A percentile compares a stretch with the other conserved stretches of the same genome.
Evolutionary conservation across 2,888 invertebrate species (phyloP).

Genomic region (Sphecodes monilicornis): DNA sequence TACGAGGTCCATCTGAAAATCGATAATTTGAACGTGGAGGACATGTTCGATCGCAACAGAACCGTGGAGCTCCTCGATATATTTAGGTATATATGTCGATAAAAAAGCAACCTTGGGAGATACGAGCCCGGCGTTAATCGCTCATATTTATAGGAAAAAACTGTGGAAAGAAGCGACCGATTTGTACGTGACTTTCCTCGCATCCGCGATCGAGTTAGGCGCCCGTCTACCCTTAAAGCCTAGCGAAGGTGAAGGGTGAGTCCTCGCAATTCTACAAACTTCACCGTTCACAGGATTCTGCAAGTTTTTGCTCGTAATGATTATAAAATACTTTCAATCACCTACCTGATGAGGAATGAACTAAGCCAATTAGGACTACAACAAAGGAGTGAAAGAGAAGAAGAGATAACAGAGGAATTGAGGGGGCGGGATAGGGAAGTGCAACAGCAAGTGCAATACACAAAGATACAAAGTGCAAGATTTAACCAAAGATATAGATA

Average conservation of each 20-base stretch:
- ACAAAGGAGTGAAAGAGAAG: no score
- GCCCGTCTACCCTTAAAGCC: constrained; percentile 93
- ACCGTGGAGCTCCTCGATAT: constrained; percentile 92
- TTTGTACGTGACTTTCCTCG: constrained; percentile 92
- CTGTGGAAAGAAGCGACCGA: constrained; percentile 92
- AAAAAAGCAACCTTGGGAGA: constrained; percentile 28
- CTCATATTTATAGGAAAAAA: constrained; percentile 85
- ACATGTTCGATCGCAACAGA: constrained; percentile 91
- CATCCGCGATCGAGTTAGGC: constrained; percentile 93
- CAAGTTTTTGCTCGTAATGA: not conserved
- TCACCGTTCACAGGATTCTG: not conserved
- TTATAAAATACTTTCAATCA: not conserved
- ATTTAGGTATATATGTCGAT: constrained; percentile 85
- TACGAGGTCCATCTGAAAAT: constrained; percentile 95
- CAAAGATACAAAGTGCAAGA: no score
- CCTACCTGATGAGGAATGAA: no score
- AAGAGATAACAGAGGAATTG: no score
- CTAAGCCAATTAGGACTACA: no score
- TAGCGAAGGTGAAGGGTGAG: constrained; percentile 94
- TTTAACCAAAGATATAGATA: no score
- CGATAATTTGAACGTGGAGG: constrained; percentile 95
- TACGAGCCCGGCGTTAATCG: not conserved
- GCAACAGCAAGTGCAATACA: no score
- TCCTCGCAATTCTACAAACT: not conserved
- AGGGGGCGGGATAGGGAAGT: no score